These are phyloP conservation scores for Cremastinae sp. DNA, from an alignment of 2,888 invertebrate species.

Conservation along the genomic window DNA sequence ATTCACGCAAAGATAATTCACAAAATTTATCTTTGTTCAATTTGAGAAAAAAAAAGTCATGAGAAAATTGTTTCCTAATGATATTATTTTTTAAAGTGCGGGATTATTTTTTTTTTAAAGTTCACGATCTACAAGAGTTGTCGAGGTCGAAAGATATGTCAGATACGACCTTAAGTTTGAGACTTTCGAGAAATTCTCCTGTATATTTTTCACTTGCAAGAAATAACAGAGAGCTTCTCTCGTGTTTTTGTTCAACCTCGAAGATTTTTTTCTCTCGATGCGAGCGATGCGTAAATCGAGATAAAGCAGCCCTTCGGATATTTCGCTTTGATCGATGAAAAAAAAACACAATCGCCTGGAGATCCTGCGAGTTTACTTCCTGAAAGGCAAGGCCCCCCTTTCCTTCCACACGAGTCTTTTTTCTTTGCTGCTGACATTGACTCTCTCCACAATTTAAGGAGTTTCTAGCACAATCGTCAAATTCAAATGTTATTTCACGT, in stretches of 20 bases:
- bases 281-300: conserved; percentile 22
- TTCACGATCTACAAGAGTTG: conserved; percentile 15
- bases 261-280: conserved; percentile 29
- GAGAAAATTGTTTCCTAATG: too few species aligned
- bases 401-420: conserved; percentile 5
- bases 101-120: too few species aligned
- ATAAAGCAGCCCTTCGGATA: conserved; percentile 42
- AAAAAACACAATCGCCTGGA: conserved; percentile 9
- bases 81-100: too few species aligned
- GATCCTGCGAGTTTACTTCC: conserved; percentile 34
- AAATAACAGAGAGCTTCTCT: conserved; percentile 30
- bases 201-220: not conserved
- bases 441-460: not conserved
- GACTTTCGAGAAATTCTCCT: conserved; percentile 10
- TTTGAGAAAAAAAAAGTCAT: too few species aligned
- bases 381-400: conserved; percentile 6
- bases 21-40: too few species aligned
- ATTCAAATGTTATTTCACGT: too few species aligned
- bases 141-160: conserved; percentile 25
- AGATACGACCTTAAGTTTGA: conserved; percentile 38
- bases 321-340: conserved; percentile 24
- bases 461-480: too few species aligned
- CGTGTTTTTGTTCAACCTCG: conserved; percentile 34
- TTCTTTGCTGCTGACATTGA: not conserved
- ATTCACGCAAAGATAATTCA: too few species aligned